Conservation (phyloP, 2,113 vertebrate species). For the Vombatus ursinus region DNA sequence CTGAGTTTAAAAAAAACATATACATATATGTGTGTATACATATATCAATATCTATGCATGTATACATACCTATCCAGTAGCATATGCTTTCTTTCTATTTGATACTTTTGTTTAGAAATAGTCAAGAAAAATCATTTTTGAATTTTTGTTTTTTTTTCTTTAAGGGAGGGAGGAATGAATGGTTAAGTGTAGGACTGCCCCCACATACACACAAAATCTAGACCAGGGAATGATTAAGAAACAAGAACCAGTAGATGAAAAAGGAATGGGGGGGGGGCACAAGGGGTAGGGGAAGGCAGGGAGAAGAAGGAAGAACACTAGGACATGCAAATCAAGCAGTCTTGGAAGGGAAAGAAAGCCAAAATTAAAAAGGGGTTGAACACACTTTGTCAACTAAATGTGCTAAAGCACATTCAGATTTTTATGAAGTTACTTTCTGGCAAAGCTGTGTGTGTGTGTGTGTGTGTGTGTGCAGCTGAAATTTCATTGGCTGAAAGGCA, state of each 20-base stretch:
- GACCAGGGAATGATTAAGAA: not conserved
- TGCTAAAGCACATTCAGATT: conserved; percentile 43
- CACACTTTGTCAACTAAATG: conserved; percentile 44
- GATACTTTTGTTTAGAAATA: not conserved
- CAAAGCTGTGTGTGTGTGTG: conserved; percentile 31
- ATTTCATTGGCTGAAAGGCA: conserved; percentile 46
- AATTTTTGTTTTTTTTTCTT: conserved; percentile 33
- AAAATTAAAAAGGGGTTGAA: conserved; percentile 49
- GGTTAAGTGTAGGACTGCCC: not conserved
- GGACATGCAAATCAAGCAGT: not conserved
- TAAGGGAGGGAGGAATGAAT: not conserved
- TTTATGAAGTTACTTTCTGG: conserved; percentile 64
- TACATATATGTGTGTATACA: not conserved
- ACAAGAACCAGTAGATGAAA: not conserved
- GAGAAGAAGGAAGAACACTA: not conserved
- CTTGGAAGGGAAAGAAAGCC: conserved; percentile 50
- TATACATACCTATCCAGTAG: not conserved
- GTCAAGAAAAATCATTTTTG: conserved; percentile 18
- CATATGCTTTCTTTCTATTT: not conserved
- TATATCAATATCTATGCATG: not conserved
- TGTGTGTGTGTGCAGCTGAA: conserved; percentile 36
- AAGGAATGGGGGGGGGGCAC: not conserved
- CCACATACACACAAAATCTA: not conserved
- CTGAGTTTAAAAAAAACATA: not conserved
- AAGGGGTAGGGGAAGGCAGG: too few species aligned